Percentiles rank a stretch among this genome's conserved stretches.
These are phyloP conservation scores for Malthinus flaveolus DNA, from an alignment of 2,888 invertebrate species.

Conservation along the genomic window DNA sequence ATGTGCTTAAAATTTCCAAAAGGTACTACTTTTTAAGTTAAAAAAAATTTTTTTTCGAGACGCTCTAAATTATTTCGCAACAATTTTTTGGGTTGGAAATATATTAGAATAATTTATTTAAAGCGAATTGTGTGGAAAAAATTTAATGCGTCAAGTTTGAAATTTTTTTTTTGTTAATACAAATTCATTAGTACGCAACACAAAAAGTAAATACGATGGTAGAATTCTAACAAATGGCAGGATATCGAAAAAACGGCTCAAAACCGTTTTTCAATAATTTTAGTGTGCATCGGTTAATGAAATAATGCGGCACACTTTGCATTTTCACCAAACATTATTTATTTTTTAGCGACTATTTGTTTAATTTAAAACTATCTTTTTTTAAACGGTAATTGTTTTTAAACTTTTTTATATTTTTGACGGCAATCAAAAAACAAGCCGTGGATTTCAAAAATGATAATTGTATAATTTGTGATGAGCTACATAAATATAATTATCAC, in stretches of 20 bases:
- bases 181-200: slow-evolving; percentile 32
- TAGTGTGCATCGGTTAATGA: slow-evolving; percentile 36
- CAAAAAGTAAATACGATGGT: slow-evolving; percentile 31
- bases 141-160: background rate
- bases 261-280: slow-evolving; percentile 39
- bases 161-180: background rate
- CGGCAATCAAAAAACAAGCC: slow-evolving; percentile 36
- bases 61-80: background rate
- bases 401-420: slow-evolving; percentile 11
- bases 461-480: slow-evolving; percentile 42
- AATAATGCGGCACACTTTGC: slow-evolving; percentile 40
- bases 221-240: slow-evolving; percentile 24
- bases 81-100: background rate
- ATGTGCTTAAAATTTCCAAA: background rate
- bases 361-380: slow-evolving; percentile 19
- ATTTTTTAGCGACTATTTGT: slow-evolving; percentile 28
- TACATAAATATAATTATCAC: slow-evolving; percentile 51
- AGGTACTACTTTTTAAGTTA: background rate
- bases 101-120: slow-evolving; percentile 5
- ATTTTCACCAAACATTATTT: slow-evolving; percentile 42
- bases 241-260: slow-evolving; percentile 32
- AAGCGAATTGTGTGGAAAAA: background rate
- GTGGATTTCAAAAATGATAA: slow-evolving; percentile 42
- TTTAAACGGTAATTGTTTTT: slow-evolving; percentile 7
- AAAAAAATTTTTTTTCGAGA: background rate